Base-by-base conservation (phyloP, 2,797 vertebrate species). In the Enteromius afrohamiltoni region DNA sequence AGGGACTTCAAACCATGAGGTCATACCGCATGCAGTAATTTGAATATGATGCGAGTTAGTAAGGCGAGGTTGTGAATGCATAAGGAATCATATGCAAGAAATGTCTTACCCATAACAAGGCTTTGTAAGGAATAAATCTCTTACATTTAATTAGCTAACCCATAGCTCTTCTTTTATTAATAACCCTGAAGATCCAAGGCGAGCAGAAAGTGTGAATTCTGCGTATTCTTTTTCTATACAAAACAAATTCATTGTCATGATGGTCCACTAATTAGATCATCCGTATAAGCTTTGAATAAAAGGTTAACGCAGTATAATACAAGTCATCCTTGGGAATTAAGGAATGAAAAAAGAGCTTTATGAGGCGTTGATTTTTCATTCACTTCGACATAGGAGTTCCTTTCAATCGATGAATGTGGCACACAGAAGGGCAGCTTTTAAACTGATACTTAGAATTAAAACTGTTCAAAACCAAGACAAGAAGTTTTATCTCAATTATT, bases 391-490 rank as follows among this genome's bases (percentile, higher is more conserved):
- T 34, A 81, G 23, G 26, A 26, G 10, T 67, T 58, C 21, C 58
- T 64, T 81, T 83, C 60, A 62, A 73, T 67, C 76, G 29, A 71
- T 70, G 34, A 73, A 51, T 71, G 67, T 51, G 45, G 69, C 62
- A 78, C 65, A n/a, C 8, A 64, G 55, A 85, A 73, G 49, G 3
- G 1, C 23, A 31, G 26, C 26, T 34, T 6, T 53, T n/a, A 11
- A 51, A 17, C 6, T 42, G n/a, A n/a, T 42, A 42, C 67, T 68
- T 42, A n/a, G 2, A 37, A 37, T 55, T 53, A 14, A 53, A 55
- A 55, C 71, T 16, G 29, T 31, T 53, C 73, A 75, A 40, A 40
- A n/a, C 31, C 21, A 55, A n/a, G 19, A 49, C 45, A 26, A 7
- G 23, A 40, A 45, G 1, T 13, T 69, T n/a, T 23, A 23, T 23